Evolutionary conservation across 2,797 vertebrate species (phyloP), one percentile per base, ranked within the genome.

Genomic region (Acipenser transmontanus): DNA sequence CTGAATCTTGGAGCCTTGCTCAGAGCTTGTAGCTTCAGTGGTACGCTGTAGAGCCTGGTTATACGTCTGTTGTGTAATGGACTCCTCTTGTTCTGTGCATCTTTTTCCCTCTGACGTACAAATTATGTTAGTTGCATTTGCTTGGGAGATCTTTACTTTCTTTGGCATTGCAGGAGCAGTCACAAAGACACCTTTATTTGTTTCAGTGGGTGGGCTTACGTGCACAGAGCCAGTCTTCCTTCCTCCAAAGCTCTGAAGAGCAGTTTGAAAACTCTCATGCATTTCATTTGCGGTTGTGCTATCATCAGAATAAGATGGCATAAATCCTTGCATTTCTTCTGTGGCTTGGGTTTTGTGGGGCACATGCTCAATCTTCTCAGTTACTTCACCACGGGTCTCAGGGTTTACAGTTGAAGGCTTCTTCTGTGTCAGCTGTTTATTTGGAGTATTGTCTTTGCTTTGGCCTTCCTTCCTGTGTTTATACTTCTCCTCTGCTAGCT

Each of bases 101-200:
- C 34, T 34, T 34, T 34, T 34, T 34, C 4, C 34, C 34, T 34
- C 34, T 34, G 34, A 34, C 34, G 2, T 34, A 34, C 34, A 34
- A 4, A 34, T 34, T 34, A 3, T 34, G 34, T 34, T 34, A 34
- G 34, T 34, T 34, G 34, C 34, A 34, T 34, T 34, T 34, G 34
- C 11, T 59, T 74, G 66, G n/a, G 79, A 66, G 66, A 82, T 79
- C 82, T 84, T 90, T 8, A 81, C 79, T 81, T 86, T 81, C 76
- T 88, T 91, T 59, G 88, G 86, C 61, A 89, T 87, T 6, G 77
- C 70, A 0, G 87, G 86, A 1, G 68, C 62, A 49, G 48, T 73
- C 66, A 76, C 80, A 1, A 65, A 68, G 52, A 70, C 64, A 71
- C 60, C 6, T 50, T 66, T 20, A 6, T 74, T 70, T 49, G 56